Evolutionary conservation across 2,797 vertebrate genomes (phyloP).

Genomic region (Octomys mimax): DNA sequence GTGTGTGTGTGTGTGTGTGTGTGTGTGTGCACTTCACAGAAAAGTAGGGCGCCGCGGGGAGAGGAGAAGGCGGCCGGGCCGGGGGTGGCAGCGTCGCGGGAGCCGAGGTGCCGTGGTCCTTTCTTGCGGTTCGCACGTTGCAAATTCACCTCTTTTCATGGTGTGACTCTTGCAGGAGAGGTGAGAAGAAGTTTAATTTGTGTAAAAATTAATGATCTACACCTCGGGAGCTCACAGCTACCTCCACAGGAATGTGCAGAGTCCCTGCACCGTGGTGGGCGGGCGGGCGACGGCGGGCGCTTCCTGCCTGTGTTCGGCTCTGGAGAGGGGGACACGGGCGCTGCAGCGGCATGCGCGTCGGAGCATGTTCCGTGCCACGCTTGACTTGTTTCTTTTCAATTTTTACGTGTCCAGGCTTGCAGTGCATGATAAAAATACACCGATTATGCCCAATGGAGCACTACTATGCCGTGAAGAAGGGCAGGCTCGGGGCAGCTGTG

Average conservation of each 20-base stretch:
- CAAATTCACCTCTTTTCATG: not conserved
- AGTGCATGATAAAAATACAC: accelerated
- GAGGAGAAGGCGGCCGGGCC: too few species aligned
- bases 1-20: not conserved
- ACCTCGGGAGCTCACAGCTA: not conserved
- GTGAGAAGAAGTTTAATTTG: not conserved
- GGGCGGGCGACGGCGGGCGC: too few species aligned
- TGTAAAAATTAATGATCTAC: not conserved
- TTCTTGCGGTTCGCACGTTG: too few species aligned
- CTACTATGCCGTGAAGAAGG: not conserved
- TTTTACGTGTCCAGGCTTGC: not conserved
- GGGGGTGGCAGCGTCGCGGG: too few species aligned
- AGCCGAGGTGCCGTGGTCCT: too few species aligned
- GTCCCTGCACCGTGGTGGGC: accelerated
- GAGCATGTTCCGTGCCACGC: too few species aligned
- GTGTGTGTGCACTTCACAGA: not conserved
- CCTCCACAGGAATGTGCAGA: not conserved
- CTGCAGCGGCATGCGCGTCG: too few species aligned
- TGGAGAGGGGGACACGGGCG: not conserved
- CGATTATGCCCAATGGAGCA: not conserved
- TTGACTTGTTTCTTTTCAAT: not conserved
- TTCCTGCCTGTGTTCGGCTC: not conserved
- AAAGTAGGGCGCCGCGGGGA: not conserved
- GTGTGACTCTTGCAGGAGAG: not conserved
- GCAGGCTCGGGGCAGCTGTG: accelerated